These are phyloP conservation scores for Liparis tanakae DNA, from an alignment of 2,797 vertebrate species.

Conservation along the genomic window DNA sequence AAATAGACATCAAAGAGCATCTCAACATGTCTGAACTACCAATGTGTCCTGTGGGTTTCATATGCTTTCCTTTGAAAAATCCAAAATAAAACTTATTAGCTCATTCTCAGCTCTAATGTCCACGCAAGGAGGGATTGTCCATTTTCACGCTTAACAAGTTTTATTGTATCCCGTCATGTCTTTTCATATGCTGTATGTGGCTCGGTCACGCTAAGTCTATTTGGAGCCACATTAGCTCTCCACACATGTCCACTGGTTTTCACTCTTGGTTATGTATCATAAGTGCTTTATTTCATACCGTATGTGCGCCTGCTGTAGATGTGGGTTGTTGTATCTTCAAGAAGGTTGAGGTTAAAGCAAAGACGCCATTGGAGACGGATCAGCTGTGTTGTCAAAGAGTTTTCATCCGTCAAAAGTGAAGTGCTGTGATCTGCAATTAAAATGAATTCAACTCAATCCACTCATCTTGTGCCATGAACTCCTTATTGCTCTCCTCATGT, in stretches of 20 bases:
- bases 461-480: conserved; percentile 55
- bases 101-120: conserved; percentile 62
- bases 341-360: conserved; percentile 46
- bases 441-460: conserved; percentile 63
- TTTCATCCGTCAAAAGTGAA: conserved; percentile 72
- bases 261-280: conserved; percentile 52
- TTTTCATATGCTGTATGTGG: conserved; percentile 49
- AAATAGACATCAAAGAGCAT: conserved; percentile 61
- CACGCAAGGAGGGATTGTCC: conserved; percentile 54
- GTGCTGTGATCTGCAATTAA: conserved; percentile 77
- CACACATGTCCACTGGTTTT: conserved; percentile 51
- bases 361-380: conserved; percentile 50
- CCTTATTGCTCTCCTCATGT: conserved; percentile 44
- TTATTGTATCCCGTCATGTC: conserved; percentile 66
- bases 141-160: conserved; percentile 62
- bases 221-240: conserved; percentile 58
- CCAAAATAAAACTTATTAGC: conserved; percentile 61
- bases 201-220: conserved; percentile 42
- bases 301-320: conserved; percentile 52
- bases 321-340: conserved; percentile 52
- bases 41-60: conserved; percentile 57
- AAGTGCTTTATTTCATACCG: conserved; percentile 47
- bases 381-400: conserved; percentile 44
- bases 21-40: conserved; percentile 40
- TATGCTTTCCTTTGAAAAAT: conserved; percentile 65